Base-by-base conservation (phyloP, 2,888 invertebrate genomes). In the Muschampia plurimacula region DNA sequence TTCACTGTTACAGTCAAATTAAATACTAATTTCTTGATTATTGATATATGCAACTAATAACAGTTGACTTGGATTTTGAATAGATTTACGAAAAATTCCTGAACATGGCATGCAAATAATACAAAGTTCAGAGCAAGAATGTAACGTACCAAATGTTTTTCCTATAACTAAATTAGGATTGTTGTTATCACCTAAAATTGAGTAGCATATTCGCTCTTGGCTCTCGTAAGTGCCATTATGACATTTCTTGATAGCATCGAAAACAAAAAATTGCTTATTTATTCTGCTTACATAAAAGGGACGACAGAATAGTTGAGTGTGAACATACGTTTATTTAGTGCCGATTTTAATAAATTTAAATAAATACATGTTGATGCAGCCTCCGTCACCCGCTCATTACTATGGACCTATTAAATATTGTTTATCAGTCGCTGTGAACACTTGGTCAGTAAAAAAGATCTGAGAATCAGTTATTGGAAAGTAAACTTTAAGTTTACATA, bases 341-440 rank as follows among this genome's bases (percentile, higher is more conserved):
- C 78, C 84, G 83, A 88, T 84, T 84, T 84, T 82, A 84, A 88
- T 86, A 86, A 84, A 91, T 91, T 86, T 89, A 81, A 92, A 91
- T 91, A 89, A 88, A 89, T 88, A 84, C 86, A 89, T 88, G 79
- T 77, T 76, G 82, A 82, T 83, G 80, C 80, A 76, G 82, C 80
- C 83, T 83, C 77, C 84, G 85, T 84, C 85, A 83, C 79, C 81
- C 82, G 79, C 80, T 87, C 87, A 86, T 91, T 87, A 86, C 79
- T 89, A 89, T 89, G 89, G 86, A 80, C 81, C 87, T 88, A 86
- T 86, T 88, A 84, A 87, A 22, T 22, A 22, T 22, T 22, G 22
- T 22, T 22, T 82, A 82, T 81, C 78, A 71, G 72, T 73, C 76
- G 74, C 68, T 49, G 59, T 44, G 22, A n/a, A 72, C 70, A 65